These are phyloP conservation scores for Mongoloraphidia duomilia DNA, from an alignment of 2,888 invertebrate genomes.

Conservation along the genomic window DNA sequence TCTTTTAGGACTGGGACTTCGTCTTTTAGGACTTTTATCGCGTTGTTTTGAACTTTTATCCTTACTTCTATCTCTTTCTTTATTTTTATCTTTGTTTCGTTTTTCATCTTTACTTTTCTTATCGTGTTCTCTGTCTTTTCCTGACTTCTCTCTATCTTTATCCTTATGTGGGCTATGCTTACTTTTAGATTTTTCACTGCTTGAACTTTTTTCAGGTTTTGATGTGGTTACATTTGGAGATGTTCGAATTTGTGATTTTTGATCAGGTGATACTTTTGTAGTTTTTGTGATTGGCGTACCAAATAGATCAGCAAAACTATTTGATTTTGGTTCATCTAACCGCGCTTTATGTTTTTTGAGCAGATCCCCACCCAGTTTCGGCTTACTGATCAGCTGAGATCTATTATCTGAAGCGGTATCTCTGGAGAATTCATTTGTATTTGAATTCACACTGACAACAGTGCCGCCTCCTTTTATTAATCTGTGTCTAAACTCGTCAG, in stretches of 20 bases:
- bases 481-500: constrained; percentile 79
- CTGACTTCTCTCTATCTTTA: constrained; percentile 30
- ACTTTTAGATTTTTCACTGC: constrained; percentile 28
- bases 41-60: constrained; percentile 32
- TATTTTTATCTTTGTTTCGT: constrained; percentile 36
- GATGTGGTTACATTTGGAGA: constrained; percentile 30
- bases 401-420: constrained; percentile 42
- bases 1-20: constrained; percentile 24
- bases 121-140: constrained; percentile 29
- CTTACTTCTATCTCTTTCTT: constrained; percentile 36
- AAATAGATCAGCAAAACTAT: constrained; percentile 66
- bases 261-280: constrained; percentile 51
- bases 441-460: constrained; percentile 17
- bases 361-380: constrained; percentile 42
- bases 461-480: constrained; percentile 76
- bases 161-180: constrained; percentile 44
- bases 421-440: constrained; percentile 30
- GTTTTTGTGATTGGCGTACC: constrained; percentile 71
- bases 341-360: constrained; percentile 26
- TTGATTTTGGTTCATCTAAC: constrained; percentile 35
- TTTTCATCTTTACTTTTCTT: constrained; percentile 32
- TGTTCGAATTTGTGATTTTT: constrained; percentile 31
- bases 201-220: constrained; percentile 41
- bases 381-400: constrained; percentile 51
- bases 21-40: constrained; percentile 29